Conservation (phyloP, 2,888 invertebrate genomes). For the Chymomyza amoena region DNA sequence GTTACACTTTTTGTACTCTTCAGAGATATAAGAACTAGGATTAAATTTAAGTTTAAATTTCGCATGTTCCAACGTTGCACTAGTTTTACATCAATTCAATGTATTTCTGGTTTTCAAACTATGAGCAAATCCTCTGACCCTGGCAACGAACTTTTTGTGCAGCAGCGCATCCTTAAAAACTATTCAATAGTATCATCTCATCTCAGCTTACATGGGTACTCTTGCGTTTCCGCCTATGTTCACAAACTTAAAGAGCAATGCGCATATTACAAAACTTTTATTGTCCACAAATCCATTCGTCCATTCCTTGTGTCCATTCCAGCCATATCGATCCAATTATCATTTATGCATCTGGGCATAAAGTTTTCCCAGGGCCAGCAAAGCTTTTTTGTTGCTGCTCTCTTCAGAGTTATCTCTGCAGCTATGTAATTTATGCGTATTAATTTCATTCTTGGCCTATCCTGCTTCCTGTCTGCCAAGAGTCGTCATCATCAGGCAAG, state of each 20-base stretch:
- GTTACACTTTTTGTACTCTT: too few species aligned
- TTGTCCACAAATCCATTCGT: not conserved
- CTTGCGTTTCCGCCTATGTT: not conserved
- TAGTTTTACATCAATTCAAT: too few species aligned
- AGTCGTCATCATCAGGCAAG: conserved; percentile 11
- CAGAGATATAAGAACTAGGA: too few species aligned
- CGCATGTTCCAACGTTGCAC: too few species aligned
- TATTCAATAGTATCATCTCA: not conserved
- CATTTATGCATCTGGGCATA: not conserved
- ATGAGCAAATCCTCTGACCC: too few species aligned
- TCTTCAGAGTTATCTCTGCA: conserved; percentile 24
- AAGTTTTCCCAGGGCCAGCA: not conserved
- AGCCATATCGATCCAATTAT: not conserved
- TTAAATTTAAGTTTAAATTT: too few species aligned
- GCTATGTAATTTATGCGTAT: conserved; percentile 70
- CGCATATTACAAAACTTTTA: not conserved
- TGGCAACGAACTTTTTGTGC: not conserved
- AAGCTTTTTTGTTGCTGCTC: not conserved
- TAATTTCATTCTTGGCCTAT: conserved; percentile 68
- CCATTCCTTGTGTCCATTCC: too few species aligned
- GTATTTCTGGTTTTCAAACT: too few species aligned
- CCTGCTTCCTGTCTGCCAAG: conserved; percentile 60
- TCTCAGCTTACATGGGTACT: not conserved
- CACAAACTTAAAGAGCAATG: not conserved
- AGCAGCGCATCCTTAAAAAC: not conserved